A percentile compares a stretch with the other conserved stretches of the same genome.
phyloP scores from a whole-genome alignment of 2,797 vertebrate genomes.

The Protosalanx chinensis region DNA sequence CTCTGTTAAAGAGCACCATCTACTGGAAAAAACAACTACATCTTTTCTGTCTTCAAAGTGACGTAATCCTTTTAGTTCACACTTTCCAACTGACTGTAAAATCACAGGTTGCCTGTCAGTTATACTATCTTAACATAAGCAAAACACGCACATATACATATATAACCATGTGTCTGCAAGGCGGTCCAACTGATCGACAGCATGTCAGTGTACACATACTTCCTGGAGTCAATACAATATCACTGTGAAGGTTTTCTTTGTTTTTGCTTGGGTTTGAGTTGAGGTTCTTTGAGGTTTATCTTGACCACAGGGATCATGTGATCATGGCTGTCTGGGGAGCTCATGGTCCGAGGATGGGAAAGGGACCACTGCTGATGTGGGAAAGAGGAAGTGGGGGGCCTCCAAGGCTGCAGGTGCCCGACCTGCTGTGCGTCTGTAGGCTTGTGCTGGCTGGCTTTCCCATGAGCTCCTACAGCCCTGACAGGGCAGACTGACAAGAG shows the following conservation, averaged over 20 bases:
- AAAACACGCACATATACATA: no score
- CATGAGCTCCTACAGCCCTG: slow-evolving; percentile 18
- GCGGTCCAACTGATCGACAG: no score
- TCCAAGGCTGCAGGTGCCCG: slow-evolving; percentile 30
- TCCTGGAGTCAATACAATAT: no score
- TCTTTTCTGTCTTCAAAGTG: neutral
- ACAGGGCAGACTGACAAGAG: neutral
- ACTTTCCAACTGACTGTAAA: neutral
- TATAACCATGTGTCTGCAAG: no score
- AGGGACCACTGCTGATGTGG: slow-evolving; percentile 39
- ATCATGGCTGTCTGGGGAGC: slow-evolving; percentile 11
- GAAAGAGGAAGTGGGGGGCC: slow-evolving; percentile 52
- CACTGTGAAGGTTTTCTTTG: no score
- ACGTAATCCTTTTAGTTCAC: neutral
- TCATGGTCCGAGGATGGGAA: slow-evolving; percentile 35
- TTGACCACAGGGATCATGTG: slow-evolving; percentile 34
- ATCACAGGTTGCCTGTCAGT: no score
- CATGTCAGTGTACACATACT: no score
- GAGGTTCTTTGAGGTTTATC: no score
- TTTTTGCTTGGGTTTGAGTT: no score
- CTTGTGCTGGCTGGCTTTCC: slow-evolving; percentile 24
- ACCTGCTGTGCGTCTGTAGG: slow-evolving; percentile 28
- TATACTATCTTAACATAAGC: no score
- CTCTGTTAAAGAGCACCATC: neutral
- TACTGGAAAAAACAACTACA: neutral